Percentiles rank a stretch among this genome's conserved stretches.
Conservation (phyloP, 2,888 invertebrate genomes). For the Acanthosoma haemorrhoidale region DNA sequence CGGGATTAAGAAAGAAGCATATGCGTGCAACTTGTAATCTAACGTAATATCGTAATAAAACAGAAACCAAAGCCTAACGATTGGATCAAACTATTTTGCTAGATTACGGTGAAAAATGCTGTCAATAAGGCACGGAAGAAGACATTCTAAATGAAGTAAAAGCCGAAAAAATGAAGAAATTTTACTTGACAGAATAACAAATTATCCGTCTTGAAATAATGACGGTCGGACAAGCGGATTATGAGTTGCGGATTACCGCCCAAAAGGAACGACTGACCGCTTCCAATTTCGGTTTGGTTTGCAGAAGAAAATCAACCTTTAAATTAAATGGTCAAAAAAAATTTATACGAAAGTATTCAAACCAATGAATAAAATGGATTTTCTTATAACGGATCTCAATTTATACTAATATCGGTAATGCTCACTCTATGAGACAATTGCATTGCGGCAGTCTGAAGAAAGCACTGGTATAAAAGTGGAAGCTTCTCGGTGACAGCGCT, state of each 20-base stretch:
- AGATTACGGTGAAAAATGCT: neutral
- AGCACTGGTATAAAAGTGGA: neutral
- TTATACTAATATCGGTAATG: too few relatives aligned
- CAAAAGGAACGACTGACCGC: neutral
- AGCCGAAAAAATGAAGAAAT: neutral
- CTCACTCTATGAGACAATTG: neutral
- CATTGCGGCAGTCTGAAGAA: neutral
- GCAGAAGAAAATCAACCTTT: neutral
- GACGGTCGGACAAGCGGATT: conserved; percentile 8
- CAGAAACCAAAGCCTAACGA: neutral
- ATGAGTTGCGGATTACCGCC: neutral
- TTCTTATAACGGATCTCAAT: too few relatives aligned
- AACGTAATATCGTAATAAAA: neutral
- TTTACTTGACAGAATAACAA: neutral
- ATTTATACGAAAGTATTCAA: too few relatives aligned
- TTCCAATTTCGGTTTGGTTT: conserved; percentile 2
- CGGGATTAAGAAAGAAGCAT: neutral
- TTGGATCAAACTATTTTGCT: neutral
- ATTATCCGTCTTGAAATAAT: neutral
- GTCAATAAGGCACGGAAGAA: neutral
- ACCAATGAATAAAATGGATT: too few relatives aligned
- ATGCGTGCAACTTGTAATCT: neutral
- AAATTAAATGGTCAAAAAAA: too few relatives aligned
- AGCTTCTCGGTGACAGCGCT: neutral
- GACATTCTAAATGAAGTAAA: neutral